Evolutionary conservation across 2,888 invertebrate species (phyloP).

Genomic region (Allacma fusca): DNA sequence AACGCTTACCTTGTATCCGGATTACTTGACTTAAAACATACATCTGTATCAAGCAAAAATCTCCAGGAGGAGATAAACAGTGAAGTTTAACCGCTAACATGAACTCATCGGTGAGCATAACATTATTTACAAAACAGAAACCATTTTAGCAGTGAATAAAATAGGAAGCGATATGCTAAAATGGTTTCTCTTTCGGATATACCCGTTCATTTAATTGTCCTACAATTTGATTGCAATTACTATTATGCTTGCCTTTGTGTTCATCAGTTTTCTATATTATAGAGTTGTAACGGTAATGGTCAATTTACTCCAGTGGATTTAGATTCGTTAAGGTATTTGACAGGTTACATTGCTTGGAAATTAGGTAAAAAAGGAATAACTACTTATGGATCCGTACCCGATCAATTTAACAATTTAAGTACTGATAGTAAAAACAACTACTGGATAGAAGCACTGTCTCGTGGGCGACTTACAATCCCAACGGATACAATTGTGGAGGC

Average conservation of each 20-base stretch:
- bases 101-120: too few relatives aligned
- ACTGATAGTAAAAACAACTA: neutral
- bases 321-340: constrained; percentile 25
- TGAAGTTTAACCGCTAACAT: too few relatives aligned
- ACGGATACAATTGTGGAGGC: neutral
- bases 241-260: neutral
- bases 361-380: neutral
- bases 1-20: neutral
- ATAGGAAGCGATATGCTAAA: too few relatives aligned
- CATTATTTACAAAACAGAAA: too few relatives aligned
- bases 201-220: neutral
- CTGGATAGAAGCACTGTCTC: constrained; percentile 13
- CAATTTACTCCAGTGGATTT: neutral
- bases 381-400: neutral
- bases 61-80: too few relatives aligned
- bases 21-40: neutral
- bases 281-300: neutral
- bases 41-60: too few relatives aligned
- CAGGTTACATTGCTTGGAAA: constrained; percentile 31
- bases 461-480: neutral
- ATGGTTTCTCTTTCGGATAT: too few relatives aligned
- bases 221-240: neutral
- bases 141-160: too few relatives aligned
- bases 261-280: constrained; percentile 7
- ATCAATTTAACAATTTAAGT: too few relatives aligned